Evolutionary conservation across 2,797 vertebrate species (phyloP).

Genomic region (Lagodon rhomboides): DNA sequence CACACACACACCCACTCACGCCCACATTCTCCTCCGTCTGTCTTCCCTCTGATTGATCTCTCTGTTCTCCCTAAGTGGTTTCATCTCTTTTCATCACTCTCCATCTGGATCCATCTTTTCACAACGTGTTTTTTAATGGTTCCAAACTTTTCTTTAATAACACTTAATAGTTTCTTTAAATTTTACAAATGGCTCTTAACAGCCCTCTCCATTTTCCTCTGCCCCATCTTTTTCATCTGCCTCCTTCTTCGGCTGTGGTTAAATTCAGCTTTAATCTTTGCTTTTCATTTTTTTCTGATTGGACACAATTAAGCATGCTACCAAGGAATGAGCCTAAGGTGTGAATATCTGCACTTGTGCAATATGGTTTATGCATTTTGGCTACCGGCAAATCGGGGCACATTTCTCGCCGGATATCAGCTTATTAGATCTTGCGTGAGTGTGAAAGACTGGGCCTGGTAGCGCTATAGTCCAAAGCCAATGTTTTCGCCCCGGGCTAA

Average conservation of each 20-base stretch:
- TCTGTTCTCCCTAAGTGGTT: slow-evolving; percentile 78
- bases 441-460: slow-evolving; percentile 71
- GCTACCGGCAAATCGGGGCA: slow-evolving; percentile 72
- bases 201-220: slow-evolving; percentile 33
- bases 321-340: slow-evolving; percentile 78
- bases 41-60: slow-evolving; percentile 80
- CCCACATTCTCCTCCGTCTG: slow-evolving; percentile 70
- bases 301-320: slow-evolving; percentile 73
- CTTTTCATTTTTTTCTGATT: slow-evolving; percentile 60
- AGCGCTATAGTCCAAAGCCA: slow-evolving; percentile 77
- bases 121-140: slow-evolving; percentile 67
- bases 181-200: slow-evolving; percentile 72
- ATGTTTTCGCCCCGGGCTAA: slow-evolving; percentile 80
- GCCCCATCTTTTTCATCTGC: neutral
- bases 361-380: slow-evolving; percentile 80
- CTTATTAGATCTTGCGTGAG: slow-evolving; percentile 79
- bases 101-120: slow-evolving; percentile 78
- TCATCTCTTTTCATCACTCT: slow-evolving; percentile 81
- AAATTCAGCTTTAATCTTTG: slow-evolving; percentile 66
- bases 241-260: slow-evolving; percentile 49
- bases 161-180: slow-evolving; percentile 71
- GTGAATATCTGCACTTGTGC: slow-evolving; percentile 70
- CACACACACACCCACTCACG: slow-evolving; percentile 34
- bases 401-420: slow-evolving; percentile 76
- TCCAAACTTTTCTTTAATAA: slow-evolving; percentile 63